Evolutionary conservation across 2,888 invertebrate genomes (phyloP).

Genomic region (Nipponacmea schrenckii): DNA sequence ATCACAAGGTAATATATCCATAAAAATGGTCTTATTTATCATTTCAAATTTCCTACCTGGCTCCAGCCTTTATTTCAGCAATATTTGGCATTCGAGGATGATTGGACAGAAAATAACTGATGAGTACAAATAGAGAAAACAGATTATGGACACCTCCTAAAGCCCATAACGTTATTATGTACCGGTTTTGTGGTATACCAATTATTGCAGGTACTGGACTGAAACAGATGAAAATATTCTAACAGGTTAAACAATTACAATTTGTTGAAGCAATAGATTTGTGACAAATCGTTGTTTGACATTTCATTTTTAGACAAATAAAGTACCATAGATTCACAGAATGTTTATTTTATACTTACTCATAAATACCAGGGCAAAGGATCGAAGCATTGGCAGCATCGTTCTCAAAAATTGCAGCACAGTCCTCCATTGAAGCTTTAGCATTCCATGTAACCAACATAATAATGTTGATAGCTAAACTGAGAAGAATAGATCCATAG

Average conservation of each 20-base stretch:
- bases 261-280: no score
- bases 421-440: slow-evolving; percentile 51
- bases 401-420: slow-evolving; percentile 23
- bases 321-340: no score
- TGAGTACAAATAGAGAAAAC: slow-evolving; percentile 61
- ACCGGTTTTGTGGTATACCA: slow-evolving; percentile 40
- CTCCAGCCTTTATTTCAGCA: slow-evolving; percentile 46
- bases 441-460: slow-evolving; percentile 66
- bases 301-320: no score
- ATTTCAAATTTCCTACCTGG: slow-evolving; percentile 44
- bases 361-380: slow-evolving; percentile 28
- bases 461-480: slow-evolving; percentile 64
- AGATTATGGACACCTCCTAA: slow-evolving; percentile 62
- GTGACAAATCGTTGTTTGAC: no score
- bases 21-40: no score
- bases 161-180: slow-evolving; percentile 50
- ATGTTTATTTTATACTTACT: slow-evolving; percentile 31
- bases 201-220: slow-evolving; percentile 52
- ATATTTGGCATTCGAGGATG: slow-evolving; percentile 60
- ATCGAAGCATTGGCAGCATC: slow-evolving; percentile 21
- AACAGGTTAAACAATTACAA: no score
- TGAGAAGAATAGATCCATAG: slow-evolving; percentile 61
- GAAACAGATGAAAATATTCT: slow-evolving; percentile 24
- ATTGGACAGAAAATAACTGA: slow-evolving; percentile 66
- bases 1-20: no score